phyloP scores from a whole-genome alignment of 2,113 vertebrate species.

The Epinephelus fuscoguttatus region DNA sequence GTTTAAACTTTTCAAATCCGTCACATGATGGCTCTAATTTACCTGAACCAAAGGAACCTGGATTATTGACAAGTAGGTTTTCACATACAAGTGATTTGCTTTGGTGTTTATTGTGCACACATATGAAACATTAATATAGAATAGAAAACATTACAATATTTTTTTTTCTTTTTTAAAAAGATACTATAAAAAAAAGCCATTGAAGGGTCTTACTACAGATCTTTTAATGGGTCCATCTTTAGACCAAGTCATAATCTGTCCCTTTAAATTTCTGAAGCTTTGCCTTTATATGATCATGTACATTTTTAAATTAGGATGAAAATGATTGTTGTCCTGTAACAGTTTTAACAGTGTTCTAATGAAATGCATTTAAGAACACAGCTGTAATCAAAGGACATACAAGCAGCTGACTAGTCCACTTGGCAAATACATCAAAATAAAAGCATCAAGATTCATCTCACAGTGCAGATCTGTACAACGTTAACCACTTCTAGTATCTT shows the following conservation, averaged over 20 bases:
- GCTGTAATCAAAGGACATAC: not conserved
- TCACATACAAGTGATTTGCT: too few relatives aligned
- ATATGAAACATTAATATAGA: too few relatives aligned
- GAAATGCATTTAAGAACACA: not conserved
- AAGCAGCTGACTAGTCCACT: not conserved
- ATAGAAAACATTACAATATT: too few relatives aligned
- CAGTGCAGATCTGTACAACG: not conserved
- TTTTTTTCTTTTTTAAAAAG: too few relatives aligned
- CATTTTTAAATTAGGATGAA: not conserved
- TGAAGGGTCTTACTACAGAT: too few relatives aligned
- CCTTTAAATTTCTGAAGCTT: not conserved
- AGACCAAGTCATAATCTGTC: too few relatives aligned
- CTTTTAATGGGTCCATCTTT: not conserved
- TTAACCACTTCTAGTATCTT: not conserved
- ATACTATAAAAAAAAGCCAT: too few relatives aligned
- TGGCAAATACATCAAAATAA: not conserved
- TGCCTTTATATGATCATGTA: not conserved
- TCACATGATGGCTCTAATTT: not conserved
- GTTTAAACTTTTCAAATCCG: not conserved
- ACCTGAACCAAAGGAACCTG: too few relatives aligned
- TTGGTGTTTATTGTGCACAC: too few relatives aligned
- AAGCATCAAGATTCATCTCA: not conserved
- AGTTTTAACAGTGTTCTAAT: not conserved
- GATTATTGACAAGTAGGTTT: too few relatives aligned
- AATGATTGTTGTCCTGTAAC: not conserved